phyloP scores from a whole-genome alignment of 2,113 vertebrate species.

The Myrmecophaga tridactyla region DNA sequence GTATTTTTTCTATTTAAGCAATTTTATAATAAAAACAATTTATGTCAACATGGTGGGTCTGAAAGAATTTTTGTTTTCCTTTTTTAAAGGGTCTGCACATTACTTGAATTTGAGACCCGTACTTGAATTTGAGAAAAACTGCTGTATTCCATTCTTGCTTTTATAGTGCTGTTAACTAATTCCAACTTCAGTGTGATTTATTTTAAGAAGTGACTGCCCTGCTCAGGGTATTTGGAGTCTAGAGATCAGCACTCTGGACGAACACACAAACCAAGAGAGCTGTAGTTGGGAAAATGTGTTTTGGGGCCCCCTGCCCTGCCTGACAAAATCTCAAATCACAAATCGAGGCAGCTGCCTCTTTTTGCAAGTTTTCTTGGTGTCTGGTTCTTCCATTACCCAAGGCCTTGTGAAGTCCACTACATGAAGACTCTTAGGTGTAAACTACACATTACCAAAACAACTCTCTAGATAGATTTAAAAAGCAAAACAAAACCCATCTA shows the following conservation, averaged over 20 bases:
- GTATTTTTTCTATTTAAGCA: slow-evolving; percentile 30
- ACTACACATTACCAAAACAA: neutral
- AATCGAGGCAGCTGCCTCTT: neutral
- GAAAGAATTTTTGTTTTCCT: neutral
- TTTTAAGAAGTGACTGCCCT: neutral
- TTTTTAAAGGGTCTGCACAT: neutral
- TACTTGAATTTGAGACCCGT: neutral
- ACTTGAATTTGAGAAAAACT: neutral
- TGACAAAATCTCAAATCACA: neutral
- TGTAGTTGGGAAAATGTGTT: neutral
- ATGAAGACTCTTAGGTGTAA: neutral
- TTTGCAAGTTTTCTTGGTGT: neutral
- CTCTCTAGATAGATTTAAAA: neutral
- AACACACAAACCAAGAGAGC: neutral
- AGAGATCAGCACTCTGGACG: neutral
- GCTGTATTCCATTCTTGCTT: neutral
- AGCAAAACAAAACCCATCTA: neutral
- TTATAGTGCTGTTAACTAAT: neutral
- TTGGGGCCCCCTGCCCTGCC: neutral
- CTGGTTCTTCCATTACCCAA: neutral
- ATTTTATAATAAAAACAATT: neutral
- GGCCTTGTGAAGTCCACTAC: neutral
- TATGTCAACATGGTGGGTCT: neutral
- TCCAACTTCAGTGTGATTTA: neutral
- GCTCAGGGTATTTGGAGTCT: neutral